These are phyloP conservation scores for Papilio aristodemus DNA, from an alignment of 1,140 invertebrate species.

Conservation along the genomic window DNA sequence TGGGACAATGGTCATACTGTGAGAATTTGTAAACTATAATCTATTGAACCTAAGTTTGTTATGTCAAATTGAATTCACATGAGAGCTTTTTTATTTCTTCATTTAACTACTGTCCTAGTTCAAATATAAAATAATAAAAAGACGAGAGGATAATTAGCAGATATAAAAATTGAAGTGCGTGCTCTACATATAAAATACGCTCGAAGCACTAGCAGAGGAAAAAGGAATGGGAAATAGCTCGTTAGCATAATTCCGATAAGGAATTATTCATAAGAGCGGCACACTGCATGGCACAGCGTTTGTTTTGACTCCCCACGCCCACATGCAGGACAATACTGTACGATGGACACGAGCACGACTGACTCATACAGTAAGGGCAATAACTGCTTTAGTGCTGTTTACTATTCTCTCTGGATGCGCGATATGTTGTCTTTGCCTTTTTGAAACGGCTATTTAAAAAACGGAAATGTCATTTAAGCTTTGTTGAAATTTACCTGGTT, in stretches of 20 bases:
- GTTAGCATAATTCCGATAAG: slow-evolving; percentile 25
- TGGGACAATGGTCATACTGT: not conserved
- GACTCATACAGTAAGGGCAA: slow-evolving; percentile 26
- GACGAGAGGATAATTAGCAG: not conserved
- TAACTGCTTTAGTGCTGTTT: slow-evolving; percentile 34
- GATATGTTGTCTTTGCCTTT: slow-evolving; percentile 26
- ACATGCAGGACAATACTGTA: not conserved
- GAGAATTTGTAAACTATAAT: not conserved
- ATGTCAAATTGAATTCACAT: too few species aligned
- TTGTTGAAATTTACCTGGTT: not conserved
- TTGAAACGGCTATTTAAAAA: slow-evolving; percentile 24
- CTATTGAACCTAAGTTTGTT: too few species aligned
- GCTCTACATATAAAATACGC: not conserved
- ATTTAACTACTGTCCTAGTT: too few species aligned
- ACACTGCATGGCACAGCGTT: not conserved
- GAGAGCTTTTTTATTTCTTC: too few species aligned
- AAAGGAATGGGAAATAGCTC: slow-evolving; percentile 23
- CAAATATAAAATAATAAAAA: not conserved
- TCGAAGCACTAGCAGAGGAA: slow-evolving; percentile 1
- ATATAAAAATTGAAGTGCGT: not conserved
- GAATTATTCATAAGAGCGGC: slow-evolving; percentile 25
- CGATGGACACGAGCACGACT: slow-evolving; percentile 4
- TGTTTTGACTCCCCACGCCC: slow-evolving; percentile 9
- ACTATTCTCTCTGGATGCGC: slow-evolving; percentile 22
- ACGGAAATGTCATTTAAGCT: slow-evolving; percentile 23